Evolutionary conservation across 2,797 vertebrate species (phyloP).

Genomic region (Gadopsis marmoratus): DNA sequence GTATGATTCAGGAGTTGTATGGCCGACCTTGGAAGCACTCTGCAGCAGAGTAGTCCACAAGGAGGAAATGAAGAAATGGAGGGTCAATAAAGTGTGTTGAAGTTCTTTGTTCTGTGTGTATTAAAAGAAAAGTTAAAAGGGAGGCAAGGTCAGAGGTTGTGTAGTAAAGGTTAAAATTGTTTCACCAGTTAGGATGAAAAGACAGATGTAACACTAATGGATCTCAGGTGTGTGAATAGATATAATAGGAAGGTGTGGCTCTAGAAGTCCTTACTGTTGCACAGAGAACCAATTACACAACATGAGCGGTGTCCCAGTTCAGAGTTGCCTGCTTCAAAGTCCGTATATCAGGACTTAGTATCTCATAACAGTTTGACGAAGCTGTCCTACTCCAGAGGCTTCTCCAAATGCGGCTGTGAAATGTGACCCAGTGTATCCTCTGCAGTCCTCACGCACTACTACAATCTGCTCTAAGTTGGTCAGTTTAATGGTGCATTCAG

Average conservation of each 20-base stretch:
- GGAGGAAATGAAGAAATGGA: slow-evolving; percentile 29
- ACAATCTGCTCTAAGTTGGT: slow-evolving; percentile 14
- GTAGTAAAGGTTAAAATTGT: slow-evolving; percentile 14
- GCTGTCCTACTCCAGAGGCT: slow-evolving; percentile 43
- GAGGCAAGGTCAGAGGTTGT: slow-evolving; percentile 14
- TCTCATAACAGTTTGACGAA: slow-evolving; percentile 25
- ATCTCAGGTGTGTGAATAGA: slow-evolving; percentile 11
- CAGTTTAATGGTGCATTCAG: slow-evolving; percentile 31
- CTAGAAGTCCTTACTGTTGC: slow-evolving; percentile 13
- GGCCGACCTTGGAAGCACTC: slow-evolving; percentile 12
- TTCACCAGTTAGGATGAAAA: slow-evolving; percentile 21
- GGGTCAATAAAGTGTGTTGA: slow-evolving; percentile 28
- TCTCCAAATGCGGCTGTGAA: slow-evolving; percentile 57
- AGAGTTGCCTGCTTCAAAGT: slow-evolving; percentile 44
- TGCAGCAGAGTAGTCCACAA: slow-evolving; percentile 22
- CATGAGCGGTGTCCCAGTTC: slow-evolving; percentile 16
- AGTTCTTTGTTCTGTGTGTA: slow-evolving; percentile 27
- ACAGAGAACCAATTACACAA: slow-evolving; percentile 40
- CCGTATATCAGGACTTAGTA: slow-evolving; percentile 49
- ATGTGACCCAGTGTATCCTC: slow-evolving; percentile 45
- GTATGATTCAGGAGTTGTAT: slow-evolving; percentile 17
- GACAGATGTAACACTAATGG: not conserved
- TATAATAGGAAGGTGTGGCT: slow-evolving; percentile 20
- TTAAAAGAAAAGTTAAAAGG: slow-evolving; percentile 18
- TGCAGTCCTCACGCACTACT: slow-evolving; percentile 19